Evolutionary conservation across 2,797 vertebrate species (phyloP).

Genomic region (Mastacembelus armatus): DNA sequence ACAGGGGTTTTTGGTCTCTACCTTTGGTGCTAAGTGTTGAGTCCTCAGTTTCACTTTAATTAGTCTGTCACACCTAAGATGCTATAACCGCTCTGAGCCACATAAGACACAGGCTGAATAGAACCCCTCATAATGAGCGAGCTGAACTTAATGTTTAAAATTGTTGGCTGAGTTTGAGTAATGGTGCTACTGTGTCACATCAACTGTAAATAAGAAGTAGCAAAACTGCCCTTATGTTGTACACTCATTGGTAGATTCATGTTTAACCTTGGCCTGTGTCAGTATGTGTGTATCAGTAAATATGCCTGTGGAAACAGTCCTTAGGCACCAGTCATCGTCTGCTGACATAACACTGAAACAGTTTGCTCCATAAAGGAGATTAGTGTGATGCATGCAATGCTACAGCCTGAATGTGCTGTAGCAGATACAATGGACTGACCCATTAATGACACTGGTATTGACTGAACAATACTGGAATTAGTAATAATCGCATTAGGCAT

Average conservation of each 20-base stretch:
- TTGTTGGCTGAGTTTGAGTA: background rate
- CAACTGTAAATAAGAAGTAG: background rate
- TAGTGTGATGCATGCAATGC: constrained; percentile 37
- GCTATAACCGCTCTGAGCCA: background rate
- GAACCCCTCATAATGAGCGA: background rate
- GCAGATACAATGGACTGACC: constrained; percentile 16
- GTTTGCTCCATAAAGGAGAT: constrained; percentile 45
- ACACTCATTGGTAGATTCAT: constrained; percentile 4
- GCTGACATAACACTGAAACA: constrained; percentile 61
- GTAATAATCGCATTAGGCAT: background rate
- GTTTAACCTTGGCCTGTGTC: constrained; percentile 7
- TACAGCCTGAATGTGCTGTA: constrained; percentile 4
- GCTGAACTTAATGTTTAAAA: background rate
- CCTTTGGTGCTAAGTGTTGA: background rate
- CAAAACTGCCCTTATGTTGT: background rate
- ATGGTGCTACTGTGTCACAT: too few relatives aligned
- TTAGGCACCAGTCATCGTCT: constrained; percentile 49
- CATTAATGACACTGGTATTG: background rate
- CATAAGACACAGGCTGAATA: background rate
- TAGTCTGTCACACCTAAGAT: too few relatives aligned
- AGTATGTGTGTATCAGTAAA: constrained; percentile 16
- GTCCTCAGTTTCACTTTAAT: background rate
- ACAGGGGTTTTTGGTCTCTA: background rate
- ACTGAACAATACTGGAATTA: background rate
- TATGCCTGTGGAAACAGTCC: constrained; percentile 32